Percentiles rank a stretch among this genome's conserved stretches.
These are phyloP conservation scores for Clupea harengus DNA, from an alignment of 2,113 vertebrate species.

Conservation along the genomic window DNA sequence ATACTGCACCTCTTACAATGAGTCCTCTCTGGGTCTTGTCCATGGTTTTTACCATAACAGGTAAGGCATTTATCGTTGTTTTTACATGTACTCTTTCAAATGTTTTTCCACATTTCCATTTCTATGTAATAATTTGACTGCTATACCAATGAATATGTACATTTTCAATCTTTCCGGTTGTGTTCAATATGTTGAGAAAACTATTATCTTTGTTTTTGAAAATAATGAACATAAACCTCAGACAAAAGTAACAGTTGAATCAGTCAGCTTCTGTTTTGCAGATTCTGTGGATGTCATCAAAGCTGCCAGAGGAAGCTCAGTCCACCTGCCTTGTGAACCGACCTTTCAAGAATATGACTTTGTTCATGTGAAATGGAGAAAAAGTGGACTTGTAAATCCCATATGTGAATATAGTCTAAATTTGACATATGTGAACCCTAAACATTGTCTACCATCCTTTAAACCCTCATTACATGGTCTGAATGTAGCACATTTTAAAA, in stretches of 20 bases:
- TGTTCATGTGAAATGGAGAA: constrained; percentile 30
- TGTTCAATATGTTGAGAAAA: background rate
- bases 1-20: background rate
- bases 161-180: background rate
- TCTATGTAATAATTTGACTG: background rate
- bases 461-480: background rate
- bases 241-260: background rate
- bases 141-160: no score
- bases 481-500: constrained; percentile 18
- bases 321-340: constrained; percentile 26
- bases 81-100: background rate
- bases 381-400: background rate
- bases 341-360: background rate
- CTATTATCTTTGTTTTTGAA: background rate
- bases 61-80: background rate
- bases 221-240: background rate
- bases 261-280: background rate
- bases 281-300: background rate
- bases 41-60: background rate
- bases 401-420: constrained; percentile 19
- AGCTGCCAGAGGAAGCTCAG: constrained; percentile 18
- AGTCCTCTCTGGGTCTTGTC: background rate
- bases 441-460: fast-evolving
- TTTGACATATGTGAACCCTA: fast-evolving
- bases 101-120: background rate